phyloP scores from a whole-genome alignment of 2,888 invertebrate species.

The Linyphia triangularis region DNA sequence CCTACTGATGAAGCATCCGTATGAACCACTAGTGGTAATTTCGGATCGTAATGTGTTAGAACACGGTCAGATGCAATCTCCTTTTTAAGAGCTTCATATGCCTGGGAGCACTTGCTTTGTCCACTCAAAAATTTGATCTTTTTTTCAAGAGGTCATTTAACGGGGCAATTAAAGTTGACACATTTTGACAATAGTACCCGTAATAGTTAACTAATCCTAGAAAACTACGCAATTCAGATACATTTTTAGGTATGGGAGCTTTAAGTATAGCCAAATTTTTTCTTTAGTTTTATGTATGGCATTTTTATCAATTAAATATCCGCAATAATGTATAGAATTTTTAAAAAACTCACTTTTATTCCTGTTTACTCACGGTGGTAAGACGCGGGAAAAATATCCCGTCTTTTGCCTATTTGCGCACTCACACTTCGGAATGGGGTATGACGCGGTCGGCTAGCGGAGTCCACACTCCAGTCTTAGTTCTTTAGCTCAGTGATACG shows the following conservation, averaged over 20 bases:
- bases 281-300: slow-evolving; percentile 48
- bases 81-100: slow-evolving; percentile 45
- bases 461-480: too few relatives aligned
- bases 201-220: slow-evolving; percentile 57
- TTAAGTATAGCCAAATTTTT: slow-evolving; percentile 52
- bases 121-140: slow-evolving; percentile 34
- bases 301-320: slow-evolving; percentile 32
- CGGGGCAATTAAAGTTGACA: slow-evolving; percentile 45
- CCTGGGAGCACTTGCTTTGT: slow-evolving; percentile 39
- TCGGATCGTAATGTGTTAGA: slow-evolving; percentile 76
- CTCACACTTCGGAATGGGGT: too few relatives aligned
- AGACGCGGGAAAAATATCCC: too few relatives aligned
- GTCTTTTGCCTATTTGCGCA: too few relatives aligned
- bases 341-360: slow-evolving; percentile 30
- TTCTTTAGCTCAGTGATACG: too few relatives aligned
- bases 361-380: too few relatives aligned
- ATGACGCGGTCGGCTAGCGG: too few relatives aligned
- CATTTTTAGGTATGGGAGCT: slow-evolving; percentile 41
- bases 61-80: slow-evolving; percentile 46
- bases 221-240: slow-evolving; percentile 54
- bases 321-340: slow-evolving; percentile 42
- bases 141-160: slow-evolving; percentile 46
- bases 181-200: slow-evolving; percentile 51
- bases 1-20: slow-evolving; percentile 79
- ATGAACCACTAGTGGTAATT: slow-evolving; percentile 77